Evolutionary conservation across 2,113 vertebrate species (phyloP).

Genomic region (Sorex araneus): DNA sequence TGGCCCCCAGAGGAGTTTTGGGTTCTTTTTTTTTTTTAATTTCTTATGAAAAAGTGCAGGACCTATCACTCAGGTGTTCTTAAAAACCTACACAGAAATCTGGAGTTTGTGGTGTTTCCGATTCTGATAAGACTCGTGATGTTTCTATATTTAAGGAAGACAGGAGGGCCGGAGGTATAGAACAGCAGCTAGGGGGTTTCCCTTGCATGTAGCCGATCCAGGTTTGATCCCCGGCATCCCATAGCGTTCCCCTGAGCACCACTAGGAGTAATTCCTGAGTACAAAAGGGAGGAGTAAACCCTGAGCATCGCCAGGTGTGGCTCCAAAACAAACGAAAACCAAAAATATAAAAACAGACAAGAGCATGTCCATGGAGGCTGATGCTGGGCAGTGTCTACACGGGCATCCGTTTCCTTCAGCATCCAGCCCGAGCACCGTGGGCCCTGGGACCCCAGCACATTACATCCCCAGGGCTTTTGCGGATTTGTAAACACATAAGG

Average conservation of each 20-base stretch:
- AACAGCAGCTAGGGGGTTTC: too few species aligned
- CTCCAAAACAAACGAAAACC: too few species aligned
- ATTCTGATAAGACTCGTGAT: slow-evolving; percentile 13
- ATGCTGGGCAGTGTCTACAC: neutral
- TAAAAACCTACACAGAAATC: slow-evolving; percentile 27
- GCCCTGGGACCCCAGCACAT: neutral
- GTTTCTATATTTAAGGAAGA: neutral
- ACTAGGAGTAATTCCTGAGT: too few species aligned
- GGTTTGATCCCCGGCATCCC: too few species aligned
- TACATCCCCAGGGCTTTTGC: neutral
- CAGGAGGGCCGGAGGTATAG: neutral
- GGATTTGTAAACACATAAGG: neutral
- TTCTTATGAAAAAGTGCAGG: slow-evolving; percentile 36
- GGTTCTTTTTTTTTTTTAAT: neutral
- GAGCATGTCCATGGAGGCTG: neutral
- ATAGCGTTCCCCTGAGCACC: too few species aligned
- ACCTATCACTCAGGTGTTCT: neutral
- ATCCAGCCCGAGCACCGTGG: neutral
- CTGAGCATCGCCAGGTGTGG: too few species aligned
- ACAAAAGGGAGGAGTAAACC: too few species aligned
- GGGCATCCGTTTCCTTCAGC: neutral
- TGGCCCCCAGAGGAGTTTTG: too few species aligned
- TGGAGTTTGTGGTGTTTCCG: slow-evolving; percentile 14
- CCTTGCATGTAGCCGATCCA: too few species aligned
- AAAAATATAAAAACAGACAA: too few species aligned